Evolutionary conservation across 2,888 invertebrate species (phyloP).

Genomic region (Drosophila putrida): DNA sequence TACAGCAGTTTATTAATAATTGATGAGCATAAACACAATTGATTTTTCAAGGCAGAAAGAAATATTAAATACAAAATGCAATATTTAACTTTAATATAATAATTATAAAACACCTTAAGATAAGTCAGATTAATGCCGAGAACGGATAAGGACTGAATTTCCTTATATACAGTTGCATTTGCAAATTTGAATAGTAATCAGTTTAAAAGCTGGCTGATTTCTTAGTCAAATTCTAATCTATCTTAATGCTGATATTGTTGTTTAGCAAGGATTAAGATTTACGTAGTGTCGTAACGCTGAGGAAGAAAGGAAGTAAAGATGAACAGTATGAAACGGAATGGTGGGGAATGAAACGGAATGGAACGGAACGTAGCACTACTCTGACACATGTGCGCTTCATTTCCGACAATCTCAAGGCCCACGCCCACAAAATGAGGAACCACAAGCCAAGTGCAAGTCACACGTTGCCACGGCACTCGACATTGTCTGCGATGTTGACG

Average conservation of each 20-base stretch:
- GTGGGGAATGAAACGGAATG: constrained; percentile 17
- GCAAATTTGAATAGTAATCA: neutral
- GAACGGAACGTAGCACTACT: constrained; percentile 37
- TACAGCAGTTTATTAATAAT: too few relatives aligned
- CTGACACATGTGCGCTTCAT: constrained; percentile 71
- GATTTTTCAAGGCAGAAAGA: too few relatives aligned
- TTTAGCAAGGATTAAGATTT: constrained; percentile 76
- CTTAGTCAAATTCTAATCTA: constrained; percentile 25
- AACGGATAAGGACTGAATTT: neutral
- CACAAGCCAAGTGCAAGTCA: constrained; percentile 63
- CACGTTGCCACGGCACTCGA: constrained; percentile 64
- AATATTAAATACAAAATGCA: too few relatives aligned
- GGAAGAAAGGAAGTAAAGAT: constrained; percentile 42
- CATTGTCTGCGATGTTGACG: constrained; percentile 53
- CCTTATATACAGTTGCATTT: neutral
- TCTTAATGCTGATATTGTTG: constrained; percentile 38
- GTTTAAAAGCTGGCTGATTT: neutral
- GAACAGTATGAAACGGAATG: constrained; percentile 23
- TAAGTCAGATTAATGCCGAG: neutral
- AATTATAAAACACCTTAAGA: neutral
- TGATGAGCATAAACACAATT: too few relatives aligned
- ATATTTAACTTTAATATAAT: neutral
- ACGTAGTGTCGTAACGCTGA: constrained; percentile 53
- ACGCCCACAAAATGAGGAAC: constrained; percentile 59
- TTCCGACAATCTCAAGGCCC: constrained; percentile 64